Conservation (phyloP, 2,797 vertebrate genomes). For the Danio jaintianensis region DNA sequence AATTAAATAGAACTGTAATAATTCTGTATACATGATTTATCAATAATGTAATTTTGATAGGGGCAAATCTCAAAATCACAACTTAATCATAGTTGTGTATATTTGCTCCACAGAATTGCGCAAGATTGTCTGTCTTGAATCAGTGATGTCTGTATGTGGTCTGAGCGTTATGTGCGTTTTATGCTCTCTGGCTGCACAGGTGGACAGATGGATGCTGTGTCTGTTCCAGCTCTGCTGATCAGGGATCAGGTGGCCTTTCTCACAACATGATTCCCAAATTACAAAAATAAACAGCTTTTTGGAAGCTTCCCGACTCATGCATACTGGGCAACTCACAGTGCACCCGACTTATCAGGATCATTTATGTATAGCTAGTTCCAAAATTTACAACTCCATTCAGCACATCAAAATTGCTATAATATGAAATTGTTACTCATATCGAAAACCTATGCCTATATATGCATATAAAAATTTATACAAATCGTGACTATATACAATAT, state of each 20-base stretch:
- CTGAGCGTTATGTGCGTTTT: not conserved
- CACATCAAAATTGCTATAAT: not conserved
- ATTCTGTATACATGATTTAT: not conserved
- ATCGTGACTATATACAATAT: no score
- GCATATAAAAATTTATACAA: no score
- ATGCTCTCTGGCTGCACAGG: slow-evolving; percentile 21
- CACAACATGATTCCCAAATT: slow-evolving; percentile 39
- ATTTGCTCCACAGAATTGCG: not conserved
- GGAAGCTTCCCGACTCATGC: slow-evolving; percentile 16
- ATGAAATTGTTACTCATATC: not conserved
- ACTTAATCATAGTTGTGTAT: no score
- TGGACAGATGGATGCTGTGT: slow-evolving; percentile 28
- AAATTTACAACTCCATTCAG: not conserved
- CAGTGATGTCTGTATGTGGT: not conserved
- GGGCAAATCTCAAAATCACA: no score
- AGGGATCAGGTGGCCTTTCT: slow-evolving; percentile 53
- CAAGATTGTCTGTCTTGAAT: not conserved
- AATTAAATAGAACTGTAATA: not conserved
- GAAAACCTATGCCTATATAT: no score
- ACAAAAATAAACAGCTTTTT: slow-evolving; percentile 29
- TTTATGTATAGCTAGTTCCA: not conserved
- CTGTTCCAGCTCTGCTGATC: slow-evolving; percentile 43
- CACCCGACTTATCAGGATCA: slow-evolving; percentile 22
- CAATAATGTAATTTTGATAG: not conserved
- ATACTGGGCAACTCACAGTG: slow-evolving; percentile 25